Conservation (phyloP, 2,113 vertebrate genomes). For the Cephalophus harveyi region DNA sequence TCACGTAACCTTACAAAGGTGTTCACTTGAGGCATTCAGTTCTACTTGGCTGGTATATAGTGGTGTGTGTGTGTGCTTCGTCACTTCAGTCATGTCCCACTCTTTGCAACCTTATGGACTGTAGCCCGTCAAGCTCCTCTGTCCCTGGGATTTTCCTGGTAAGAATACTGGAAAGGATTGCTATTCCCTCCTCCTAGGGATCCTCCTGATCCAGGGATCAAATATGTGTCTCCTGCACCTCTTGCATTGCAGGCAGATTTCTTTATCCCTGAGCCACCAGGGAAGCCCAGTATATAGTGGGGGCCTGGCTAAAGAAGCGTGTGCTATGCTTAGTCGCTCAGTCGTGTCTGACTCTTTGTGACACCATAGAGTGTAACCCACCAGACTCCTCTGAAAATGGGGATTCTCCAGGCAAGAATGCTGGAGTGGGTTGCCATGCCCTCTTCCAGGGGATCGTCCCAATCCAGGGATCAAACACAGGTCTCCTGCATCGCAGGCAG, state of each 20-base stretch:
- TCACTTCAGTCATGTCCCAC: fast-evolving
- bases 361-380: background rate
- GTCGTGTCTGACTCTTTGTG: background rate
- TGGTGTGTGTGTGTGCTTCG: background rate
- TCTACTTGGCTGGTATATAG: background rate
- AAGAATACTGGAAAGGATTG: background rate
- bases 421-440: background rate
- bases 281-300: background rate
- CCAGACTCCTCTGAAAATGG: background rate
- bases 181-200: background rate
- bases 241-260: background rate
- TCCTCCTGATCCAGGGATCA: background rate
- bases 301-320: background rate
- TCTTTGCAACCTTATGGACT: background rate
- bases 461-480: background rate
- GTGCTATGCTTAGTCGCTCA: background rate
- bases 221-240: background rate
- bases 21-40: background rate
- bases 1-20: background rate
- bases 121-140: background rate
- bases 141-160: background rate
- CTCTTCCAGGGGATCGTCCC: background rate
- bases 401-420: background rate
- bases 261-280: background rate
- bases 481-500: background rate